A percentile compares a stretch with the other conserved stretches of the same genome.
phyloP scores from a whole-genome alignment of 2,113 vertebrate genomes.

The Emydocephalus ijimae region DNA sequence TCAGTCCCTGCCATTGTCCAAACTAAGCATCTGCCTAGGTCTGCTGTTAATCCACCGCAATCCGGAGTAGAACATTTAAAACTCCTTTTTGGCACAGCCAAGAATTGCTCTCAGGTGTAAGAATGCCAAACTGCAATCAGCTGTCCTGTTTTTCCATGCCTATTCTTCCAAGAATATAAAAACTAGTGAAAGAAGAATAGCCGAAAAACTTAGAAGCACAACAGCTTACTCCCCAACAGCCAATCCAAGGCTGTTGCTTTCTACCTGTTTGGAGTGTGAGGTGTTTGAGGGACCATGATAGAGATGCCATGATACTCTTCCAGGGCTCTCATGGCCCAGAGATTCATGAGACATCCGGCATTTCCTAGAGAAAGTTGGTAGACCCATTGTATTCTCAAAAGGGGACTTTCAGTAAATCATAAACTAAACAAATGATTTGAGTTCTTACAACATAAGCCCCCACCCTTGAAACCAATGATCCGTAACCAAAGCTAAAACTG shows the following conservation, averaged over 20 bases:
- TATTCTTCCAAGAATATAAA: not conserved
- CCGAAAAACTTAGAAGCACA: not conserved
- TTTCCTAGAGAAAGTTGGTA: not conserved
- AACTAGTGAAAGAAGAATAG: not conserved
- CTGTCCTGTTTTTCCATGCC: not conserved
- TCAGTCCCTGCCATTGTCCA: not conserved
- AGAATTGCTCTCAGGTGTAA: not conserved
- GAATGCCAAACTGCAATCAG: not conserved
- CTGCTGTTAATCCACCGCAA: not conserved
- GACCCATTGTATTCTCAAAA: not conserved
- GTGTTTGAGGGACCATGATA: not conserved
- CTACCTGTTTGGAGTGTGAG: not conserved
- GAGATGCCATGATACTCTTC: not conserved
- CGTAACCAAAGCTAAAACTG: not conserved
- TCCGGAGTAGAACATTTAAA: not conserved
- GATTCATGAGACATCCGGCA: not conserved
- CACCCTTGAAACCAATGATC: not conserved
- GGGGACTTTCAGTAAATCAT: not conserved
- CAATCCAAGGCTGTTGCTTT: not conserved
- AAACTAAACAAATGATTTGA: not conserved
- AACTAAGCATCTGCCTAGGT: not conserved
- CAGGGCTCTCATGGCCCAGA: not conserved
- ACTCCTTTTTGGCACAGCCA: not conserved
- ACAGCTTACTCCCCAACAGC: not conserved
- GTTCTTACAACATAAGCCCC: not conserved